Percentiles rank a stretch among this genome's conserved stretches.
Evolutionary conservation across 2,888 invertebrate genomes (phyloP).

Genomic region (Patella depressa): DNA sequence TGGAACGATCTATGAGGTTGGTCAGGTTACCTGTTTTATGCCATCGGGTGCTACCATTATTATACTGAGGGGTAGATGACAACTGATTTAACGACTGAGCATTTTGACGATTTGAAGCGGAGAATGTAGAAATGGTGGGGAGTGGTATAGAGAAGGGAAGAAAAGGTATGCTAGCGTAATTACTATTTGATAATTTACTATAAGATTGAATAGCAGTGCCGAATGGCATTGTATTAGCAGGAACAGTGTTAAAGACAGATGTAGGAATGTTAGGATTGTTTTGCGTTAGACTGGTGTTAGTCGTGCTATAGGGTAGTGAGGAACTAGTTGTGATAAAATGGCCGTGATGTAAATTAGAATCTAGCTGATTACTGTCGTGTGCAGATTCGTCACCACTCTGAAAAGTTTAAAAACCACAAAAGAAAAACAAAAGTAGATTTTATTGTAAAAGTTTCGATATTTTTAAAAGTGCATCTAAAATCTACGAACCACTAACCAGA

Average conservation of each 20-base stretch:
- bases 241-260: slow-evolving; percentile 10
- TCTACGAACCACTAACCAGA: no score
- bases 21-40: slow-evolving; percentile 49
- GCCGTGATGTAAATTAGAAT: no score
- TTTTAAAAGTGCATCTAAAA: no score
- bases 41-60: slow-evolving; percentile 48
- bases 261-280: not conserved
- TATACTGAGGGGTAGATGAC: slow-evolving; percentile 54
- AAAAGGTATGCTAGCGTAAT: slow-evolving; percentile 8
- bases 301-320: not conserved
- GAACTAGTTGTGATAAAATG: not conserved
- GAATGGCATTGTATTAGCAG: not conserved
- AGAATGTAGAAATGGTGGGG: not conserved
- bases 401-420: no score
- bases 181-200: not conserved
- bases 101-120: slow-evolving; percentile 2
- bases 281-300: not conserved
- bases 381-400: no score
- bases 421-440: no score
- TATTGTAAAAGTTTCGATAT: no score
- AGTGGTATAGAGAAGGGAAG: slow-evolving; percentile 11
- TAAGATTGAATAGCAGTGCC: not conserved
- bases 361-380: no score
- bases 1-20: slow-evolving; percentile 56
- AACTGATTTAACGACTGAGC: slow-evolving; percentile 35